Evolutionary conservation across 2,888 invertebrate genomes (phyloP), one percentile per base, ranked within the genome.

Genomic region (Mallateleia sp.): DNA sequence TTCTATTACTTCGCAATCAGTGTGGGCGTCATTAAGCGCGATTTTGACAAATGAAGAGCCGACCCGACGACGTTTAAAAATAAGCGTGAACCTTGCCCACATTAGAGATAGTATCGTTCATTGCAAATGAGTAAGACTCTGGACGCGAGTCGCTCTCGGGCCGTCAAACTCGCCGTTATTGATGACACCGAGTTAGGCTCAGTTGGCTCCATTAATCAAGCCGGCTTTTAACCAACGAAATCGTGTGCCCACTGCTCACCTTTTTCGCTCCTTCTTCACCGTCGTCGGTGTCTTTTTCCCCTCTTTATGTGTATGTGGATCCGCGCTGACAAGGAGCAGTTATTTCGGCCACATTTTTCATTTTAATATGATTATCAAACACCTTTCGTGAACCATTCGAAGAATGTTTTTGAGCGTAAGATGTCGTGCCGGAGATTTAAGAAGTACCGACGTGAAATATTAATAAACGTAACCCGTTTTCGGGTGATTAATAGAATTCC

Each of bases 1-100:
- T 92, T 90, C 91, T 90, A 92, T 93, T 93, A 93, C 90, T 92
- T 92, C 90, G 91, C 93, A 92, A 93, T 93, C 93, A 91, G 91
- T 89, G 89, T 87, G 77, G 89, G 89, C 89, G 90, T 93, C 93
- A 93, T 93, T 93, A 93, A 91, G 91, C 91, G 90, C 91, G 89
- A 90, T 87, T 90, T 88, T 92, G 92, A 92, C 92, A 92, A 93
- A 93, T 92, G 93, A 90, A 91, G 90, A 91, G 90, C 85, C 85
- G 80, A 88, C 82, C 88, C 87, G 85, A 87, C 90, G 89, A 90
- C 87, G 85, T 87, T 89, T 83, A 72, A 89, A 87, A 89, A 88
- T 89, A 79, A 81, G 84, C 84, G 86, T 78, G 84, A 86, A 83
- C 75, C 77, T 83, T 83, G 88, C 79, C 75, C 88, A 75, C 88